Base-by-base conservation (phyloP, 2,797 vertebrate genomes). In the Alfaro cultratus region DNA sequence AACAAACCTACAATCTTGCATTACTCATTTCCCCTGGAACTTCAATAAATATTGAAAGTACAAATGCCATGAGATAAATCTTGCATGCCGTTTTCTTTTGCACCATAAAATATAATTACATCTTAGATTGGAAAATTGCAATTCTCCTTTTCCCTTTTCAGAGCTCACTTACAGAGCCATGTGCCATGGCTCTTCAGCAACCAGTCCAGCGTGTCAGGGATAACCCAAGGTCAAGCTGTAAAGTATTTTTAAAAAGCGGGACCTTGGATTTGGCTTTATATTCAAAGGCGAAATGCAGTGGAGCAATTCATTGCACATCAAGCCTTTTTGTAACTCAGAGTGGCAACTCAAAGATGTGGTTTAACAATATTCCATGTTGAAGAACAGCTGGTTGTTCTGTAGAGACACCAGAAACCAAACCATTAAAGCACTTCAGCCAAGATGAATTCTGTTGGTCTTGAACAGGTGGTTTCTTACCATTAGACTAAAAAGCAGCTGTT, bases 81-180 rank as follows among this genome's bases (percentile, higher is more conserved):
- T 75, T 9, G 0, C 55, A 76, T 80, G 49, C 51, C 39, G 80
- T 92, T 91, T 89, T 83, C 84, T 90, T 89, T 89, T 88, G 80
- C 82, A 72, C 80, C 90, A 90, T 91, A 85, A 87, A 88, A 91
- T 86, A 86, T 89, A 94, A 94, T 94, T 89, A 85, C 84, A 85
- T 90, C 80, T 89, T 78, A 77, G 88, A 91, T 87, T 88, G 80
- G 46, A 78, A 86, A 85, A 79, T 80, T 77, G 73, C 71, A 79
- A 80, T 55, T 21, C 75, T 85, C 77, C 34, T 51, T 74, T 49
- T 74, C n/a, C 74, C 83, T 86, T 85, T 70, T 90, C 39, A 57
- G 80, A 80, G 55, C 80, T 86, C 76, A 83, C 78, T 88, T 87
- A 86, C 67, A 79, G 72, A 88, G 82, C 87, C 86, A 64, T 75